Conservation (phyloP, 1,140 invertebrate species). For the Colletes gigas region DNA sequence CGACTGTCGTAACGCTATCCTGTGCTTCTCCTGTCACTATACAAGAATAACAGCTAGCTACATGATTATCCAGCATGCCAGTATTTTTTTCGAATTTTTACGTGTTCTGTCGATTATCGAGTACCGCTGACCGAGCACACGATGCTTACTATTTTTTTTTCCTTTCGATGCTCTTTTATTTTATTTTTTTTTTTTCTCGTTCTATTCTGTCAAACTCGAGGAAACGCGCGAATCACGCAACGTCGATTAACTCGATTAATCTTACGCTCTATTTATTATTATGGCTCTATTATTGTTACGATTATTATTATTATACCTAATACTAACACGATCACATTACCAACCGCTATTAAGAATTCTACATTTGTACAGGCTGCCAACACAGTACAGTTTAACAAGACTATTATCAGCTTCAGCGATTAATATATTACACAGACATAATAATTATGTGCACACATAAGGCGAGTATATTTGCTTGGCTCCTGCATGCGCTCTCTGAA, state of each 20-base stretch:
- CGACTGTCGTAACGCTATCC: slow-evolving; percentile 78
- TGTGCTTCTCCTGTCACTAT: slow-evolving; percentile 82
- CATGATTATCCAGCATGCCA: slow-evolving; percentile 79
- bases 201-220: background rate
- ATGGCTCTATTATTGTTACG: slow-evolving; percentile 8
- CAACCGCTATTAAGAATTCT: background rate
- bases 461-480: slow-evolving; percentile 63
- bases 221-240: slow-evolving; percentile 1
- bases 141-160: slow-evolving; percentile 42
- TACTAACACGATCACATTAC: background rate
- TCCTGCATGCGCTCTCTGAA: slow-evolving; percentile 54
- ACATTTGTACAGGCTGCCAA: background rate
- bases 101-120: slow-evolving; percentile 50
- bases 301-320: slow-evolving; percentile 5
- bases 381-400: background rate
- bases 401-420: slow-evolving; percentile 34
- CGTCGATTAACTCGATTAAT: slow-evolving; percentile 12
- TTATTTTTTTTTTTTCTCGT: background rate
- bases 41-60: slow-evolving; percentile 80
- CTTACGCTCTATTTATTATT: slow-evolving; percentile 16
- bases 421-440: slow-evolving; percentile 19
- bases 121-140: slow-evolving; percentile 43
- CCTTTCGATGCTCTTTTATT: background rate
- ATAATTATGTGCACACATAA: slow-evolving; percentile 53
- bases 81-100: slow-evolving; percentile 57